Conservation (phyloP, 2,888 invertebrate genomes). For the Rotaria sp. region DNA sequence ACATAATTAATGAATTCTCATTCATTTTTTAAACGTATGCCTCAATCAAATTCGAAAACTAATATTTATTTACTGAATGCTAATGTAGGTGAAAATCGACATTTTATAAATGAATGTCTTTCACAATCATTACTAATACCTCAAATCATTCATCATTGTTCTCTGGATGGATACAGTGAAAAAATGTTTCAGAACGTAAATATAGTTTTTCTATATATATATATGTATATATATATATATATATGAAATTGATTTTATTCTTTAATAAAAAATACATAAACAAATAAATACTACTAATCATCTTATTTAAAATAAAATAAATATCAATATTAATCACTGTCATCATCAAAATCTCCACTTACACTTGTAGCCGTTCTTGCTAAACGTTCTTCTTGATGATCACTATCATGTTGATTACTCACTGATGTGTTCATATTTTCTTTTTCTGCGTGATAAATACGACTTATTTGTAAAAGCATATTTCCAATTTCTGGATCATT, state of each 20-base stretch:
- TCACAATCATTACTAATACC: too few relatives aligned
- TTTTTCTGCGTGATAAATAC: slow-evolving; percentile 55
- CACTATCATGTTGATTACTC: not conserved
- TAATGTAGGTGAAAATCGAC: too few relatives aligned
- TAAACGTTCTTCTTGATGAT: not conserved
- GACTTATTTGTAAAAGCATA: slow-evolving; percentile 64
- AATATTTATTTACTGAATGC: too few relatives aligned
- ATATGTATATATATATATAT: not conserved
- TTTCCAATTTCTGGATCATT: slow-evolving; percentile 66
- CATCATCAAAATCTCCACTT: slow-evolving; percentile 3
- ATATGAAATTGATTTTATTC: not conserved
- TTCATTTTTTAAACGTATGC: too few relatives aligned
- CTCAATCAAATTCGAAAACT: too few relatives aligned
- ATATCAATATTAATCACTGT: not conserved
- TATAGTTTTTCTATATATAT: too few relatives aligned
- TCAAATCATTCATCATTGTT: too few relatives aligned
- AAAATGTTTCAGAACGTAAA: too few relatives aligned
- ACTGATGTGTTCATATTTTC: slow-evolving; percentile 41
- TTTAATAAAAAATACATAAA: not conserved
- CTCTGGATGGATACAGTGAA: too few relatives aligned
- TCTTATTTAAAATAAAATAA: not conserved
- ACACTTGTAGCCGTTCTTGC: not conserved
- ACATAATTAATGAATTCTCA: too few relatives aligned
- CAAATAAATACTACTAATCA: slow-evolving; percentile 3
- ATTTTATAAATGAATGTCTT: too few relatives aligned